phyloP scores from a whole-genome alignment of 2,888 invertebrate species.

The Troides aeacus region DNA sequence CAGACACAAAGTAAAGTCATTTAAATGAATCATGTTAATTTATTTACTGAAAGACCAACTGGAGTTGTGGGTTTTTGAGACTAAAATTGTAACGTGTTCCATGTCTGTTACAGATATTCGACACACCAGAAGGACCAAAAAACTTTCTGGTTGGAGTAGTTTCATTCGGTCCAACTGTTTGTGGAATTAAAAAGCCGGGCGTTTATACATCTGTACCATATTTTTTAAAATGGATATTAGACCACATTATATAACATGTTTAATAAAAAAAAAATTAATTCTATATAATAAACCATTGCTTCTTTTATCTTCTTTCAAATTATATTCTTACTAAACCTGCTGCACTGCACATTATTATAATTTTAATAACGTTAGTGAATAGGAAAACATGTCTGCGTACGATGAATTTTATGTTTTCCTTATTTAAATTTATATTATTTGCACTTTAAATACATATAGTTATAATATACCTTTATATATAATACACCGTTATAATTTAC shows the following conservation, averaged over 20 bases:
- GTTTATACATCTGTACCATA: slow-evolving; percentile 76
- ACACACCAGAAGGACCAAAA: slow-evolving; percentile 71
- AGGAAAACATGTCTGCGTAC: neutral
- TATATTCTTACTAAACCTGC: neutral
- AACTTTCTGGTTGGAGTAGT: slow-evolving; percentile 81
- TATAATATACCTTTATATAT: too few relatives aligned
- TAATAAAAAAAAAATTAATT: neutral
- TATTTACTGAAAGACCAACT: neutral
- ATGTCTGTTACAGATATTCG: slow-evolving; percentile 57
- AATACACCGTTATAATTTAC: too few relatives aligned
- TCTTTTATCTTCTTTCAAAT: neutral
- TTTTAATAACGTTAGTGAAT: too few relatives aligned
- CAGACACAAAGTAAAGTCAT: too few relatives aligned
- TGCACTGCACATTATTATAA: too few relatives aligned
- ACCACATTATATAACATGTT: slow-evolving; percentile 42
- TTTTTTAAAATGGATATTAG: slow-evolving; percentile 79
- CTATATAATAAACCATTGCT: neutral
- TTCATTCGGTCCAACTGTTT: slow-evolving; percentile 80
- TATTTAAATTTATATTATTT: neutral
- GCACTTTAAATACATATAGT: neutral
- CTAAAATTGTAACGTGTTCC: neutral
- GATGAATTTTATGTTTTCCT: neutral
- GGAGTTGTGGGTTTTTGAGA: neutral
- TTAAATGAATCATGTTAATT: neutral
- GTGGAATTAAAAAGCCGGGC: slow-evolving; percentile 77